These are phyloP conservation scores for Taphrorychus bicolor DNA, from an alignment of 2,888 invertebrate genomes.

Conservation along the genomic window DNA sequence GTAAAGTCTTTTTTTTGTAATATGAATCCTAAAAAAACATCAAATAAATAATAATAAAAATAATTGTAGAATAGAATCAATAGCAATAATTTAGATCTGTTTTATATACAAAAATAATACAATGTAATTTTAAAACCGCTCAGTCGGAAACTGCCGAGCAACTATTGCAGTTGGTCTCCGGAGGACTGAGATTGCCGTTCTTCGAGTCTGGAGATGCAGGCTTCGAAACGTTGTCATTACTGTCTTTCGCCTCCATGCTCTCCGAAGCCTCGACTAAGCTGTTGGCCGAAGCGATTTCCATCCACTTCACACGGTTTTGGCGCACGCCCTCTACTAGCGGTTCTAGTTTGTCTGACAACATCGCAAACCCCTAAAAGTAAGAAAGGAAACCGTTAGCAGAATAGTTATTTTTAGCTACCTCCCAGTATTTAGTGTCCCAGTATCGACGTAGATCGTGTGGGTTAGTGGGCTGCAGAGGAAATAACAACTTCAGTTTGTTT, in stretches of 20 bases:
- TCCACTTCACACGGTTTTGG: slow-evolving; percentile 84
- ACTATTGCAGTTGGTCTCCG: slow-evolving; percentile 37
- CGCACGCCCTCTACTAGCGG: slow-evolving; percentile 85
- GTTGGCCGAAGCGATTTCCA: slow-evolving; percentile 69
- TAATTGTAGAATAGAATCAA: neutral
- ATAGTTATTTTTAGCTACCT: too few species aligned
- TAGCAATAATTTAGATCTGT: slow-evolving; percentile 5
- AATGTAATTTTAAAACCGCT: neutral
- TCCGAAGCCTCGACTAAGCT: slow-evolving; percentile 47
- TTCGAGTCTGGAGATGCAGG: slow-evolving; percentile 50
- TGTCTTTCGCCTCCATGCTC: slow-evolving; percentile 49
- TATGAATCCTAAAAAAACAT: neutral
- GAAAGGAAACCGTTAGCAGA: too few species aligned
- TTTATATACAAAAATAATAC: slow-evolving; percentile 5
- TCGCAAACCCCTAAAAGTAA: slow-evolving; percentile 77
- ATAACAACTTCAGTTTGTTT: too few species aligned
- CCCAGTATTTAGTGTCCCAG: too few species aligned
- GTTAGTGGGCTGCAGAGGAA: too few species aligned
- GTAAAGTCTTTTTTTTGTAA: neutral
- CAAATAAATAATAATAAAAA: neutral
- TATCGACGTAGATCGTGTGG: too few species aligned
- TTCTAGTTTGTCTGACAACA: slow-evolving; percentile 77
- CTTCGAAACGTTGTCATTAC: slow-evolving; percentile 55
- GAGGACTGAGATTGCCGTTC: slow-evolving; percentile 38
- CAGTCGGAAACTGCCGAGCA: slow-evolving; percentile 48